These are phyloP conservation scores for Galemys pyrenaicus DNA, from an alignment of 2,113 vertebrate species.

Conservation along the genomic window DNA sequence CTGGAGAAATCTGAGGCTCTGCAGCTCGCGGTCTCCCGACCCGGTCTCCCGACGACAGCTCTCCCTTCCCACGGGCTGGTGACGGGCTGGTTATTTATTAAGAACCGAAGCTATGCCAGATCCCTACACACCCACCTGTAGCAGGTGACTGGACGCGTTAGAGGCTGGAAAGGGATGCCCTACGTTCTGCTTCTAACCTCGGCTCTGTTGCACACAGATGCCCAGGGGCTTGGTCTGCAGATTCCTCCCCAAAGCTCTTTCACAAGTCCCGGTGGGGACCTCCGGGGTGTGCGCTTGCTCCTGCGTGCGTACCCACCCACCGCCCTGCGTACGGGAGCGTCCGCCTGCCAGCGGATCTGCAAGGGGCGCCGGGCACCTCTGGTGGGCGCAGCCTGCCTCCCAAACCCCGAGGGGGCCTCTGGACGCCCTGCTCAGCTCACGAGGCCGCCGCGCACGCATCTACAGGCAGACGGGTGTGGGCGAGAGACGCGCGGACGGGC, in stretches of 20 bases:
- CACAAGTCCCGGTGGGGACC: neutral
- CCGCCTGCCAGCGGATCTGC: no score
- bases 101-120: neutral
- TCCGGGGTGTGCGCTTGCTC: neutral
- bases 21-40: neutral
- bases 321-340: no score
- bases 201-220: neutral
- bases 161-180: neutral
- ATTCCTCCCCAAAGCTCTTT: neutral
- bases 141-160: neutral
- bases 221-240: neutral
- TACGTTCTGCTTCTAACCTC: neutral
- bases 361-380: no score
- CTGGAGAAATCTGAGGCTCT: constrained; percentile 47
- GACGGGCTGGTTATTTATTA: constrained; percentile 7
- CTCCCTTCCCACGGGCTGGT: neutral
- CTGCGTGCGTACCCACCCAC: neutral
- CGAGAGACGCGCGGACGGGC: no score
- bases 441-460: neutral
- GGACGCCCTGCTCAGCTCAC: neutral
- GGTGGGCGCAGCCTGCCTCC: neutral
- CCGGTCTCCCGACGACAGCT: constrained; percentile 25
- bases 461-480: neutral
- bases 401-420: neutral
- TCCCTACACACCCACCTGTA: neutral